A percentile compares a stretch with the other conserved stretches of the same genome.
Conservation (phyloP, 2,888 invertebrate genomes). For the Philhelius pedissequus region DNA sequence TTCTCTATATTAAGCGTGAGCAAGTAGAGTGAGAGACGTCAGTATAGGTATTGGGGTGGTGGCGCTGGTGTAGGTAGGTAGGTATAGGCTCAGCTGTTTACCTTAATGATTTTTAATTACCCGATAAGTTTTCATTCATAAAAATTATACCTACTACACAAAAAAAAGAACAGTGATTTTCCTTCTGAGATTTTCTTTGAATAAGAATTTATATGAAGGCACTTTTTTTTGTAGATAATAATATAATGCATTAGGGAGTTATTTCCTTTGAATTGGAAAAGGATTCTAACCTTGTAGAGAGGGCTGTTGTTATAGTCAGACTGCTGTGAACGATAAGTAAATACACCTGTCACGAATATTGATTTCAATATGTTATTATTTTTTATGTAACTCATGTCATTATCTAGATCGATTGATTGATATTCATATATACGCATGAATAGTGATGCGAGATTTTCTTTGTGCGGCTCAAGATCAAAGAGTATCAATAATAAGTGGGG, state of each 20-base stretch:
- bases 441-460: neutral
- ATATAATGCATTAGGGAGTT: neutral
- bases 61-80: neutral
- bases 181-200: neutral
- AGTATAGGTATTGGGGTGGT: neutral
- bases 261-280: neutral
- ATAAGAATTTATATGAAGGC: neutral
- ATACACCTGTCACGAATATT: neutral
- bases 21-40: neutral
- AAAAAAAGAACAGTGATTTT: neutral
- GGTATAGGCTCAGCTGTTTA: conserved; percentile 60
- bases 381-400: neutral
- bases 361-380: neutral
- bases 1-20: conserved; percentile 36
- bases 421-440: neutral
- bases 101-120: conserved; percentile 56
- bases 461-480: neutral
- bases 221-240: neutral
- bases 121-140: conserved; percentile 30
- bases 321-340: neutral
- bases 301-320: neutral
- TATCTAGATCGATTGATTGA: neutral
- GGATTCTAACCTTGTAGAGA: neutral
- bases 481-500: neutral
- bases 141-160: neutral